These are phyloP conservation scores for Montipora capitata DNA, from an alignment of 92 coral and sea anemone genomes.

Conservation along the genomic window DNA sequence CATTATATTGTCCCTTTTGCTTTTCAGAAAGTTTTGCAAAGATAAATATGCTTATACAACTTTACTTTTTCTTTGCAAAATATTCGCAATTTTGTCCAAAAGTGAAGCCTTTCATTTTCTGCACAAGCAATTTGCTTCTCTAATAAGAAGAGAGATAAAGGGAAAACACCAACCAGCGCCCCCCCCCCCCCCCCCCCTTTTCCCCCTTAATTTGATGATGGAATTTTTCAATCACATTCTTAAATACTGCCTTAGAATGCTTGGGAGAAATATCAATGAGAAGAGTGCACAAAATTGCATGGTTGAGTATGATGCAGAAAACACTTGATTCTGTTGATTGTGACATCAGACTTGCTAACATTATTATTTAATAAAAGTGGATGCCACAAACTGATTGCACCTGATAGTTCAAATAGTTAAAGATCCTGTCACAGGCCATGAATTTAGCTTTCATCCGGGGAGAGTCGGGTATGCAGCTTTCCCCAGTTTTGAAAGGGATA, in stretches of 20 bases:
- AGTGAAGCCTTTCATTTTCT: conserved; percentile 54
- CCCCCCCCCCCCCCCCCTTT: too few relatives aligned
- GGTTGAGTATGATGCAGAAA: conserved; percentile 46
- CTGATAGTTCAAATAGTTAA: conserved; percentile 45
- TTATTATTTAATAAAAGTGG: conserved; percentile 18
- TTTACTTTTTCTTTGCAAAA: conserved; percentile 53
- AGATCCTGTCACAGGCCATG: conserved; percentile 50
- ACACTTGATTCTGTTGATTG: conserved; percentile 55
- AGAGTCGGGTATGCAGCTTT: conserved; percentile 51
- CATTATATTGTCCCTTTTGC: conserved; percentile 58
- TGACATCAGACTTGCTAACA: conserved; percentile 47
- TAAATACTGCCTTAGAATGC: conserved; percentile 62
- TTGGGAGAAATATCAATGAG: conserved; percentile 73
- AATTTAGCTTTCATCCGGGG: conserved; percentile 32
- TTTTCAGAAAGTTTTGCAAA: conserved; percentile 58
- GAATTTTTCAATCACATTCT: conserved; percentile 72
- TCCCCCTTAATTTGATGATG: conserved; percentile 71
- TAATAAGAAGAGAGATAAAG: too few relatives aligned
- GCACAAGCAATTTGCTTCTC: conserved; percentile 37
- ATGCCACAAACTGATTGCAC: conserved; percentile 34
- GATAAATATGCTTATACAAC: conserved; percentile 67
- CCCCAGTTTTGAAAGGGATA: conserved; percentile 4
- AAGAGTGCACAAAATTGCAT: conserved; percentile 63
- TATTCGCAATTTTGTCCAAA: conserved; percentile 48
- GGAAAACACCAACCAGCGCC: too few relatives aligned